Evolutionary conservation across 2,797 vertebrate species (phyloP).

Genomic region (Anguilla marmorata): DNA sequence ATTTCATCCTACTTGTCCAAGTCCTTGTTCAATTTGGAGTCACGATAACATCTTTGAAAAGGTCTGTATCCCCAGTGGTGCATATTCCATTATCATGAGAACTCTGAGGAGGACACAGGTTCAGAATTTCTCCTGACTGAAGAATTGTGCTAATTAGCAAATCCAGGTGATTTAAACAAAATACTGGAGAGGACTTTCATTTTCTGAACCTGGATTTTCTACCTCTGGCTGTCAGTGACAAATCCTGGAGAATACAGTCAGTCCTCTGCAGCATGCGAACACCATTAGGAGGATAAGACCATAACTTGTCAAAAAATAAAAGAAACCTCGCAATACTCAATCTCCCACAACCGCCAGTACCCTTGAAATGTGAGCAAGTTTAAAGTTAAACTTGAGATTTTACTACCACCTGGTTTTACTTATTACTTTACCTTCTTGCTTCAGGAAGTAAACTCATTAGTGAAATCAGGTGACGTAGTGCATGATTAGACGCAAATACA

Average conservation of each 20-base stretch:
- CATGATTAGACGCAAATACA: neutral
- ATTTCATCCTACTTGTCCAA: neutral
- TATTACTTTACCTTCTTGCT: neutral
- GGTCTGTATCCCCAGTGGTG: conserved; percentile 3
- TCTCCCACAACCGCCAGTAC: neutral
- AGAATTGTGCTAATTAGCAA: no score
- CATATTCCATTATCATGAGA: conserved; percentile 26
- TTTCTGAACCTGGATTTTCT: no score
- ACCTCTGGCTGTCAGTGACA: conserved; percentile 45
- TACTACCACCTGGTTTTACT: neutral
- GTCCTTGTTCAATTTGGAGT: conserved; percentile 24
- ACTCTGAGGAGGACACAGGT: neutral
- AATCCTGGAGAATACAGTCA: conserved; percentile 26
- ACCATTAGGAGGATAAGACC: neutral
- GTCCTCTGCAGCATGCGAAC: neutral
- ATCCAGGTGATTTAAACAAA: no score
- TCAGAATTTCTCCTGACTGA: neutral
- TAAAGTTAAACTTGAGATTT: neutral
- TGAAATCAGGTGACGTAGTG: neutral
- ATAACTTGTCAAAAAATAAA: neutral
- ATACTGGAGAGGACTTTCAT: no score
- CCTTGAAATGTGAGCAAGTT: neutral
- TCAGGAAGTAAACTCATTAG: neutral
- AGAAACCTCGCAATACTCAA: neutral
- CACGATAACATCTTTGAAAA: neutral